Evolutionary conservation across 2,113 vertebrate genomes (phyloP), one percentile per base, ranked within the genome.

Genomic region (Lamprologus lemairii): DNA sequence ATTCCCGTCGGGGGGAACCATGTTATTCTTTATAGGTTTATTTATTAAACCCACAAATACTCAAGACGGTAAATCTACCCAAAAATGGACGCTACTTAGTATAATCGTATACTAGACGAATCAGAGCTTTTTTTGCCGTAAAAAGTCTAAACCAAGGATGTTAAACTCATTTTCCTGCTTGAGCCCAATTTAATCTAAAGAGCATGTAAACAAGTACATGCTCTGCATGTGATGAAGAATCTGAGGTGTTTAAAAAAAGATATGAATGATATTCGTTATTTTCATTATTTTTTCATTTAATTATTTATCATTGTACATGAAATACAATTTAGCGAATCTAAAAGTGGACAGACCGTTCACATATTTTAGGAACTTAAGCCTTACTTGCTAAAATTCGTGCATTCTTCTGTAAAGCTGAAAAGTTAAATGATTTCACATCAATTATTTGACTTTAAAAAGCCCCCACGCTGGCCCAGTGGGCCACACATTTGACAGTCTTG

Each of bases 231-330:
- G 6, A 47, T 47, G 21, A 1, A 75, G 6, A 28, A 26, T 45
- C 21, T 26, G 68, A 45, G 37, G 21, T 7, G 23, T 28, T 73
- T 73, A 0, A 7, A 45, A 68, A 45, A 17, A 45, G n/a, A 21
- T 71, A 65, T 3, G 17, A 65, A 37, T 35, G 1, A 37, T 35
- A 35, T 1, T 65, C 17, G 0, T 63, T 63, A 35, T 63, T 63
- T 63, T 71, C 37, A 45, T 16, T 73, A 26, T 68, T 68, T 68
- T 68, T 68, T 37, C 7, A 68, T 68, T 37, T 37, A 21, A 21
- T 42, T 42, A 42, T 16, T 9, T 71, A 26, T 47, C 68, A 26
- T 42, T 1, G 13, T 16, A 45, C 21, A 0, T 17, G 13, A 0
- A 3, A 0, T 73, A 17, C 40, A 73, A 7, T 73, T 73, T 26